Evolutionary conservation across 92 coral and sea anemone genomes (phyloP), one percentile per base, ranked within the genome.

Genomic region (Heliopora coerulea): DNA sequence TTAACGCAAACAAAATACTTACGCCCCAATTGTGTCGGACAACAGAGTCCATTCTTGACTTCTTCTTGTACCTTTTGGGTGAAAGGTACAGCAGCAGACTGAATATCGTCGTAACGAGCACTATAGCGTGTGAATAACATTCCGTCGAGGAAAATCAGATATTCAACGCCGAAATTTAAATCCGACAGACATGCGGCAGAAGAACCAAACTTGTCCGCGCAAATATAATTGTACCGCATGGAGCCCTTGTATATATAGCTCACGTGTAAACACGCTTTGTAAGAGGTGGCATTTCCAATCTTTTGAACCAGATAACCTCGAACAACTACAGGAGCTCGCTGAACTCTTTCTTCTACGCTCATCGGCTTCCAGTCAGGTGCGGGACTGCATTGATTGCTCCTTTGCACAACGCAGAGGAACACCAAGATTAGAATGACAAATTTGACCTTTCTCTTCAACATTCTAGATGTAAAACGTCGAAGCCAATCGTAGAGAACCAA

Each of bases 221-320:
- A 65, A 40, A 65, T 65, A 19, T 65, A 65, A 52, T 33, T 65
- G 19, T 12, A 9, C 27, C 26, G 21, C 4, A 50, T 20, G 21
- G 29, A 5, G 27, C 72, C 72, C 27, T 65, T 65, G 29, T 65
- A 65, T 50, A 65, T 31, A 26, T 65, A 54, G 41, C 52, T 35
- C 35, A 65, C 40, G 25, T 19, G 21, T 20, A 65, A 33, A 26
- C 54, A 65, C 12, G 72, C 72, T 25, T 19, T 23, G 56, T 40
- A 65, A 13, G 19, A 11, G 33, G 40, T 39, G 29, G 41, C 30
- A 19, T 1, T 1, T 15, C 56, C 72, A 11, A 37, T 37, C 29
- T 65, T 65, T 13, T 40, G 18, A 27, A 65, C 56, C 1, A 65
- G 54, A n/a, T 39, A 65, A 65, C 72, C 72, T 35, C 72, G 72